Evolutionary conservation across 2,888 invertebrate species (phyloP), one percentile per base, ranked within the genome.

Genomic region (Autographa pulchrina): DNA sequence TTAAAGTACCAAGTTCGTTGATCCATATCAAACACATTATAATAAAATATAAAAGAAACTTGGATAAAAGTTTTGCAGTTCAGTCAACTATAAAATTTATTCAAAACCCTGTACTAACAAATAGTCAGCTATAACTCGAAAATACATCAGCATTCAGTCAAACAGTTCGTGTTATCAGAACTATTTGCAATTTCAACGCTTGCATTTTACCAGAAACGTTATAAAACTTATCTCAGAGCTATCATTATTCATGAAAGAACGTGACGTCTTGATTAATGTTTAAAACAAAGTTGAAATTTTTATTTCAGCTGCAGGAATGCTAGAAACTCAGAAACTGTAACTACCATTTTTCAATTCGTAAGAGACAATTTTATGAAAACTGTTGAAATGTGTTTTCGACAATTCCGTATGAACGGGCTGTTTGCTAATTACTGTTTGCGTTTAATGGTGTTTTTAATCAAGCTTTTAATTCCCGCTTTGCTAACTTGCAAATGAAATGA

Each of bases 211-310:
- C 52, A 78, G 69, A 64, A 75, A 78, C 73, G 70, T 75, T 77
- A 81, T 79, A 69, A 75, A 80, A 83, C 74, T 82, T 72, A 81
- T 84, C 83, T 79, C 74, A 76, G 81, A 77, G 84, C 84, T 86
- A 88, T 88, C 87, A 89, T 90, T 90, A 90, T 90, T 90, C 90
- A 90, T 87, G 86, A 87, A 84, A 85, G 84, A 81, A 69, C 81
- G 73, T 84, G 88, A 85, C 88, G 84, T 83, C 82, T 82, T 89
- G 89, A 90, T 89, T 90, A 90, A 90, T 90, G 90, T 72, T 85
- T 86, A 71, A 83, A 89, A 88, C 86, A 86, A 87, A 88, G 86
- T 88, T 88, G 82, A 83, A 86, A 84, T 86, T 87, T n/a, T 86
- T 86, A 87, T 87, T 89, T 85, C 80, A 83, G 79, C 76, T 81